Percentiles rank a stretch among this genome's conserved stretches.
These are phyloP conservation scores for Albula goreensis DNA, from an alignment of 2,113 vertebrate genomes.

Conservation along the genomic window DNA sequence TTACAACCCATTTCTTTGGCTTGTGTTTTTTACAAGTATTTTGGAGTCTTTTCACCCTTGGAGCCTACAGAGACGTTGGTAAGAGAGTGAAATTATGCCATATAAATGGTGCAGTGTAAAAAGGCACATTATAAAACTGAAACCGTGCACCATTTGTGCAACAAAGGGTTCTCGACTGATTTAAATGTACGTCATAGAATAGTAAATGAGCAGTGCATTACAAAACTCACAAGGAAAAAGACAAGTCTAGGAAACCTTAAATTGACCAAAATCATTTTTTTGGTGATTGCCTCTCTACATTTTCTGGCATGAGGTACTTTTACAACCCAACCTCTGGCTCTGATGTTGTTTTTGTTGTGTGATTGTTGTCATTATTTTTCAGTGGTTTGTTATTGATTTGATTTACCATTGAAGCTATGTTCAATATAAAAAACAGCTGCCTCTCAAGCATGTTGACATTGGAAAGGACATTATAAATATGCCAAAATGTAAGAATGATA, in stretches of 20 bases:
- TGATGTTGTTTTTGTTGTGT: background rate
- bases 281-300: background rate
- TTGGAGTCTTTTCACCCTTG: slow-evolving; percentile 21
- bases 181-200: background rate
- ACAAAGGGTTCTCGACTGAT: background rate
- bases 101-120: background rate
- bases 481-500: background rate
- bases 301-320: background rate
- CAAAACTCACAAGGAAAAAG: background rate
- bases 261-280: background rate
- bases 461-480: background rate
- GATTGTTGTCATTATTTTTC: background rate
- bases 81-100: background rate
- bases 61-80: background rate
- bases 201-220: background rate
- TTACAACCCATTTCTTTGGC: background rate
- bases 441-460: background rate
- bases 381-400: slow-evolving; percentile 11
- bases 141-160: background rate
- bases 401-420: background rate
- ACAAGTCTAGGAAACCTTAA: background rate
- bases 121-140: background rate
- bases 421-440: background rate
- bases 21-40: background rate
- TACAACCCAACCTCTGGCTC: background rate